Evolutionary conservation across 2,888 invertebrate genomes (phyloP), one percentile per base, ranked within the genome.

Genomic region (Lasius fuliginosus): DNA sequence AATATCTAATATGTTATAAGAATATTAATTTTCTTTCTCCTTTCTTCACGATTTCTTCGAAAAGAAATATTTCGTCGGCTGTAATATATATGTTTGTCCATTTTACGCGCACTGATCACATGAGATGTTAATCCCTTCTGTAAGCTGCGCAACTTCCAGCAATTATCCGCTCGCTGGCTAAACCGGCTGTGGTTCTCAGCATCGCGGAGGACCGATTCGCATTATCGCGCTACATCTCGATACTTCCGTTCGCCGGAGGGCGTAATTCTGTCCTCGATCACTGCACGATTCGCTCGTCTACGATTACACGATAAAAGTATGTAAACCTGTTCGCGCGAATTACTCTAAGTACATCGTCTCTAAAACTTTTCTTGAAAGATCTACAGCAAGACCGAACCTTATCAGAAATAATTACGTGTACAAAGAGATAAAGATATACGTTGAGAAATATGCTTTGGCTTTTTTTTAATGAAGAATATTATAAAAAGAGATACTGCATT

Each of bases 161-260:
- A 92, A 92, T 93, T 92, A 93, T 93, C 92, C 92, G 90, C 92
- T 91, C 93, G 93, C 93, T 92, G 93, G 93, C 92, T 93, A 93
- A 94, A 94, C 93, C 93, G 93, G 94, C 92, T 84, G 73, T 56
- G 89, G 83, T 90, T 89, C 88, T 86, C 82, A 79, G 85, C 89
- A 89, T 90, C 91, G 92, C 92, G 91, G 89, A 91, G 89, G 89
- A 90, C 89, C 92, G 90, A 93, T 93, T 89, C 90, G 88, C 88
- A 86, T 92, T 93, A 93, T 93, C 93, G 86, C 79, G 85, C 90
- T 90, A 89, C 89, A 92, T 93, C 92, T 91, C 90, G 92, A 93
- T 93, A 90, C 88, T 91, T 90, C 91, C 90, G 91, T 90, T 90
- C 84, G 86, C 89, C 84, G 83, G 89, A 88, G 90, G 90, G 89